These are phyloP conservation scores for Steatocranus sp. DNA, from an alignment of 2,797 vertebrate species.

Conservation along the genomic window DNA sequence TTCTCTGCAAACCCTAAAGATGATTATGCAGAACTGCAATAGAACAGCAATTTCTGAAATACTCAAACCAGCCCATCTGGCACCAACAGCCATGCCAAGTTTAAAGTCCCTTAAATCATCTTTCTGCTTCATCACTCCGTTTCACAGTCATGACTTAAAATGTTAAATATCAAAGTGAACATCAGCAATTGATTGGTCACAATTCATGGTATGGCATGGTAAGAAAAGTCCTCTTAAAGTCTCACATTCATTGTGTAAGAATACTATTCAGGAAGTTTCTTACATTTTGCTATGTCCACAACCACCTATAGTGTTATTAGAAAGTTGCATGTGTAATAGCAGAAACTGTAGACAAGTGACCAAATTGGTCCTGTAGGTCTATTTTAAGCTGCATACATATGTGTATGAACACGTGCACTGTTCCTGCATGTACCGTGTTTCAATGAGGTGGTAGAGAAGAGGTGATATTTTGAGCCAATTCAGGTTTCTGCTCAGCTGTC, in stretches of 20 bases:
- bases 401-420: background rate
- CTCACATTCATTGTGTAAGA: background rate
- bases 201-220: background rate
- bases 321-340: background rate
- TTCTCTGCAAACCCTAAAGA: background rate
- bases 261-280: background rate
- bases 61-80: background rate
- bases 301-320: background rate
- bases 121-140: background rate
- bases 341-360: background rate
- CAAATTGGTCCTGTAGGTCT: background rate
- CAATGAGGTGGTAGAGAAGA: background rate
- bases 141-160: background rate
- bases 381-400: background rate
- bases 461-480: background rate
- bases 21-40: background rate
- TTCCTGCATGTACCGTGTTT: background rate
- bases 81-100: background rate
- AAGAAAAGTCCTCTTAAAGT: background rate
- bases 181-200: background rate
- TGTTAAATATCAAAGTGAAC: background rate
- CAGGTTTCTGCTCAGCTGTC: constrained; percentile 8
- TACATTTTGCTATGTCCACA: background rate
- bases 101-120: background rate
- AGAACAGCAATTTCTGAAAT: background rate